phyloP scores from a whole-genome alignment of 2,888 invertebrate species.

The Neoaliturus tenellus region DNA sequence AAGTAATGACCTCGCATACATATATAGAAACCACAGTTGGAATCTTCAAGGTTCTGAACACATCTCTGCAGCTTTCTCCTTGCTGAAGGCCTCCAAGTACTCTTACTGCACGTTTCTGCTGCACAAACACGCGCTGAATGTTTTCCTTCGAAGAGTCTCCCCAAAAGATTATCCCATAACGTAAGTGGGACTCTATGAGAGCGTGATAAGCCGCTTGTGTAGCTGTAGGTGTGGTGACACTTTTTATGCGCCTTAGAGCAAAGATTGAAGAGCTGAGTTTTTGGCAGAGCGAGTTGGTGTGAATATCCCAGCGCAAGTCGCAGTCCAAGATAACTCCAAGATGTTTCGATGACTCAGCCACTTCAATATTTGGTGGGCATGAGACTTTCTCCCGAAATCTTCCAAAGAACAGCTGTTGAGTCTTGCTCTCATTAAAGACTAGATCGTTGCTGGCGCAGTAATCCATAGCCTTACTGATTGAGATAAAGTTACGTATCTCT shows the following conservation, averaged over 20 bases:
- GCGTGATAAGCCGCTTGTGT: not conserved
- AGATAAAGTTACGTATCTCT: not conserved
- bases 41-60: not conserved
- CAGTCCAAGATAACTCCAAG: slow-evolving; percentile 1
- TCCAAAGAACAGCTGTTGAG: not conserved
- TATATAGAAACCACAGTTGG: not conserved
- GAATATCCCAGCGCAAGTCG: not conserved
- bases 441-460: slow-evolving; percentile 31
- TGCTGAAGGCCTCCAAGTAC: not conserved
- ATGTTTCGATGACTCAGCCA: not conserved
- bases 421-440: slow-evolving; percentile 24
- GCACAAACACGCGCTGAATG: not conserved
- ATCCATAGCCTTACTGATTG: slow-evolving; percentile 5
- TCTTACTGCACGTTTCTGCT: not conserved
- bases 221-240: not conserved
- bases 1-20: not conserved
- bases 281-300: not conserved
- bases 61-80: slow-evolving; percentile 3
- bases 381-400: not conserved
- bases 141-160: not conserved
- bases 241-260: not conserved
- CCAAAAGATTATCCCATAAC: slow-evolving; percentile 20
- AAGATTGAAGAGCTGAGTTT: not conserved
- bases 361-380: not conserved
- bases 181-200: not conserved